phyloP scores from a whole-genome alignment of 2,888 invertebrate species.

The Muschampia plurimacula region DNA sequence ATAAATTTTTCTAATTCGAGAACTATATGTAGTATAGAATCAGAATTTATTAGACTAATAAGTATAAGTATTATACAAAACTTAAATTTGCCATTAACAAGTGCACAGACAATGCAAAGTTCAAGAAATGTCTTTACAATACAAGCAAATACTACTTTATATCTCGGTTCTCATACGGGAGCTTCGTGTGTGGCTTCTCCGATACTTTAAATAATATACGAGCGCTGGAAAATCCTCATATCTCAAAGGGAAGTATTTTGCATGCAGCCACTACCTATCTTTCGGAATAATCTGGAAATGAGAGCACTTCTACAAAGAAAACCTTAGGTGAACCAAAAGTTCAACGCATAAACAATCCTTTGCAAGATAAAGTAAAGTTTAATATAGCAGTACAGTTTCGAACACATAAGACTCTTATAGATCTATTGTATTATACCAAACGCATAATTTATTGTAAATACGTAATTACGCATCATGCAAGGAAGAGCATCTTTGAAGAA shows the following conservation, averaged over 20 bases:
- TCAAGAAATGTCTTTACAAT: conserved; percentile 1
- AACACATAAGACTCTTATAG: conserved; percentile 46
- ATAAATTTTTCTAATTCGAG: too few species aligned
- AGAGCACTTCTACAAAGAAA: conserved; percentile 55
- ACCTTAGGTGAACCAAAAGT: neutral
- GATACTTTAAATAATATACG: conserved; percentile 76
- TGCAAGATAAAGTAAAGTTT: conserved; percentile 13
- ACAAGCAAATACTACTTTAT: conserved; percentile 15
- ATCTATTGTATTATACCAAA: conserved; percentile 55
- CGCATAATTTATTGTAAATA: conserved; percentile 78
- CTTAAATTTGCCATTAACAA: neutral
- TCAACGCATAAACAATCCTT: conserved; percentile 47
- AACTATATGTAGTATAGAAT: too few species aligned
- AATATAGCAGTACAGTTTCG: conserved; percentile 35
- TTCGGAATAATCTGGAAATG: conserved; percentile 79
- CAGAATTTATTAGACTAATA: too few species aligned
- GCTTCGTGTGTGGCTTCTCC: conserved; percentile 77
- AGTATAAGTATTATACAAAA: neutral
- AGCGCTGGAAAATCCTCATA: conserved; percentile 75
- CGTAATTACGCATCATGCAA: conserved; percentile 71
- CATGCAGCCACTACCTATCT: conserved; percentile 80
- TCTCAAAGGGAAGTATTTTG: conserved; percentile 83
- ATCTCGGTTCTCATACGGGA: conserved; percentile 51
- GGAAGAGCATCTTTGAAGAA: conserved; percentile 62
- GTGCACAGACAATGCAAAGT: neutral